Conservation (phyloP, 2,113 vertebrate genomes). For the Mormoops blainvillei region DNA sequence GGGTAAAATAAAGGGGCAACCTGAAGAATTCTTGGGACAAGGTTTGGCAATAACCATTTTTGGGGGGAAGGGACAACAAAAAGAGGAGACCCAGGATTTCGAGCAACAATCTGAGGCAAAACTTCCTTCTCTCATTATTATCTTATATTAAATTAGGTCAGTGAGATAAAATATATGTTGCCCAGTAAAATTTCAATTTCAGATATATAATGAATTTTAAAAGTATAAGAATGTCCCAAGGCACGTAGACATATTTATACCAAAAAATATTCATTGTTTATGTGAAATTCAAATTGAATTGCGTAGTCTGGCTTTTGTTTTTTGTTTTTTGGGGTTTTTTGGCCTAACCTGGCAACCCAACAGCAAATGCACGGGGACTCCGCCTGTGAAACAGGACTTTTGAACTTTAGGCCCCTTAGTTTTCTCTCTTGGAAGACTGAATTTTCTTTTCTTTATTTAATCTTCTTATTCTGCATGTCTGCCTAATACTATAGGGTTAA, state of each 20-base stretch:
- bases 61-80: background rate
- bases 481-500: background rate
- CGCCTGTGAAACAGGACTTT: background rate
- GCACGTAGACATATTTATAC: background rate
- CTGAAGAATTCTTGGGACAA: background rate
- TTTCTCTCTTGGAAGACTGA: background rate
- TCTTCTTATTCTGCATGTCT: background rate
- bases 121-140: background rate
- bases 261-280: background rate
- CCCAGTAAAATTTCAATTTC: background rate
- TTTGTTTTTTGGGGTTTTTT: background rate
- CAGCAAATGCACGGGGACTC: background rate
- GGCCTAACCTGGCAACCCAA: background rate
- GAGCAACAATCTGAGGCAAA: background rate
- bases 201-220: background rate
- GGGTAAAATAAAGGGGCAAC: background rate
- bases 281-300: conserved; percentile 4
- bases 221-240: background rate
- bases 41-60: background rate
- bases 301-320: background rate
- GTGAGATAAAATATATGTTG: background rate
- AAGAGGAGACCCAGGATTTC: background rate
- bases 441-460: background rate
- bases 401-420: background rate
- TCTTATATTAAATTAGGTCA: background rate